These are phyloP conservation scores for Phaonia tiefii DNA, from an alignment of 2,888 invertebrate genomes.

Conservation along the genomic window DNA sequence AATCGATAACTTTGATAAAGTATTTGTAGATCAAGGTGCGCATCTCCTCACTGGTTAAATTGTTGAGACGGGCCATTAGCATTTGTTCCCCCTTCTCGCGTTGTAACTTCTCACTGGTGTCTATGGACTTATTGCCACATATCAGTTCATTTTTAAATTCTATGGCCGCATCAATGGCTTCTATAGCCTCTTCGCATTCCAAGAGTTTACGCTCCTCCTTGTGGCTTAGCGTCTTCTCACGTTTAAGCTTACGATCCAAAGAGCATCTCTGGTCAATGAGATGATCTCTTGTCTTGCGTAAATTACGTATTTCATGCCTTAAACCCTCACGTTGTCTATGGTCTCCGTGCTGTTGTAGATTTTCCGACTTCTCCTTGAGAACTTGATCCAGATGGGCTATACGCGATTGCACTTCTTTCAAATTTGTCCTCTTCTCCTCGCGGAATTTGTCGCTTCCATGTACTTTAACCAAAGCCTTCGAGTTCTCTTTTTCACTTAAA, in stretches of 20 bases:
- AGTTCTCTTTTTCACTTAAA: constrained; percentile 81
- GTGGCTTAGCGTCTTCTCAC: constrained; percentile 86
- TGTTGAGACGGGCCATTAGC: constrained; percentile 89
- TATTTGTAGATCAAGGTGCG: constrained; percentile 91
- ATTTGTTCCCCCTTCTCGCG: constrained; percentile 87
- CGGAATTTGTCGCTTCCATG: constrained; percentile 73
- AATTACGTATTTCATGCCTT: constrained; percentile 89
- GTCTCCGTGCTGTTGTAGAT: constrained; percentile 83
- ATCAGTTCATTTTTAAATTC: constrained; percentile 95
- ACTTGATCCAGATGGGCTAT: constrained; percentile 86
- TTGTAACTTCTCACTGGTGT: constrained; percentile 82
- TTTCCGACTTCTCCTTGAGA: constrained; percentile 86
- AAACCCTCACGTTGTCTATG: constrained; percentile 83
- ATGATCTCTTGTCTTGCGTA: constrained; percentile 89
- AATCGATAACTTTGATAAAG: constrained; percentile 91
- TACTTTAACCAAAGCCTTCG: constrained; percentile 70
- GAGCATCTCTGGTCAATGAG: constrained; percentile 88
- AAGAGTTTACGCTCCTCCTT: constrained; percentile 90
- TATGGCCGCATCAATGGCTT: constrained; percentile 95
- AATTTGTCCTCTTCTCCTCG: constrained; percentile 82
- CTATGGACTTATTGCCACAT: constrained; percentile 86
- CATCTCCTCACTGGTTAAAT: constrained; percentile 90
- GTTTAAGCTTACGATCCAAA: constrained; percentile 87
- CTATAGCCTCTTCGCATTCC: constrained; percentile 95
- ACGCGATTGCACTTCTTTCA: constrained; percentile 85